Percentiles rank a stretch among this genome's conserved stretches.
Evolutionary conservation across 2,797 vertebrate genomes (phyloP).

Genomic region (Cossypha niveicapilla): DNA sequence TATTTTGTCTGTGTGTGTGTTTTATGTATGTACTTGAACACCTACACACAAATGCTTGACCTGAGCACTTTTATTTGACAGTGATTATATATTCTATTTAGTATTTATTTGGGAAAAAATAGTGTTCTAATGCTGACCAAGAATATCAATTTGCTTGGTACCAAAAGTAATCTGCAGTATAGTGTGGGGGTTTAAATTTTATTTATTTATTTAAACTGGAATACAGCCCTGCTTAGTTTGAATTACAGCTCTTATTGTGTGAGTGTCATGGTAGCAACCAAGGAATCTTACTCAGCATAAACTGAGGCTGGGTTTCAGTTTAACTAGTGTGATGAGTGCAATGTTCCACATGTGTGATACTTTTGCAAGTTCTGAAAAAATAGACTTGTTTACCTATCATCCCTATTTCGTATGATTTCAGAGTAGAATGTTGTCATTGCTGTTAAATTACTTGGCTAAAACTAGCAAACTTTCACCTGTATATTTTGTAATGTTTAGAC

Average conservation of each 20-base stretch:
- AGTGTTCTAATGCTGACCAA: background rate
- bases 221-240: background rate
- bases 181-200: rapidly evolving
- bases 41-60: background rate
- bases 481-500: background rate
- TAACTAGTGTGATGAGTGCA: background rate
- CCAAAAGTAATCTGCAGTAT: background rate
- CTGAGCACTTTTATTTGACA: background rate
- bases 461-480: background rate
- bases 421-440: background rate
- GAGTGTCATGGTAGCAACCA: background rate
- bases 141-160: background rate
- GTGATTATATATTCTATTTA: background rate
- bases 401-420: background rate
- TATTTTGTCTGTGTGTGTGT: background rate
- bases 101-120: background rate
- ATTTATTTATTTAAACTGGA: background rate
- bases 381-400: background rate
- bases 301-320: background rate
- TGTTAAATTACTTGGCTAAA: background rate
- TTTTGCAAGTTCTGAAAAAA: background rate
- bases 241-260: background rate
- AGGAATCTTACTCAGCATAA: background rate
- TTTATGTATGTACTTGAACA: background rate
- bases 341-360: background rate